Evolutionary conservation across 2,888 invertebrate genomes (phyloP).

Genomic region (Marronus borbonicus): DNA sequence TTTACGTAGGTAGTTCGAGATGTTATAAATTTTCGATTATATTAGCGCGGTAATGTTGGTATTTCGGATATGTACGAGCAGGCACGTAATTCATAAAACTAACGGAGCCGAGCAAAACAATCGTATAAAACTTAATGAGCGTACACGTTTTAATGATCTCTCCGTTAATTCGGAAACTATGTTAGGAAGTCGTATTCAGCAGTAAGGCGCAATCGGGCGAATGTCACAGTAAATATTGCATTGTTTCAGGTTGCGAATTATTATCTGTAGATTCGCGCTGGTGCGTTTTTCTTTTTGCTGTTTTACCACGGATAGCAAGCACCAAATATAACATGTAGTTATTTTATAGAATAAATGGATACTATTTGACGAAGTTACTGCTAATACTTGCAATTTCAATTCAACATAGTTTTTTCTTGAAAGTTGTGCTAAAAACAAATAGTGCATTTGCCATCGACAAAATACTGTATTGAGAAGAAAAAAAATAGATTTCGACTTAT

Average conservation of each 20-base stretch:
- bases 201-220: neutral
- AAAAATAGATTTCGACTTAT: no score
- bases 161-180: slow-evolving; percentile 15
- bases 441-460: no score
- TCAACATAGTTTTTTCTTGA: no score
- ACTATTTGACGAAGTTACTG: no score
- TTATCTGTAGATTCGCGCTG: neutral
- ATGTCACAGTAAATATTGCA: slow-evolving; percentile 6
- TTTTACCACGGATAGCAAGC: no score
- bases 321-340: no score
- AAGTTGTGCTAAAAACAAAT: no score
- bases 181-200: slow-evolving; percentile 1
- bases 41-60: neutral
- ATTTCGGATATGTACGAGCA: slow-evolving; percentile 3
- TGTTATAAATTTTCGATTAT: neutral
- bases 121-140: neutral
- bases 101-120: slow-evolving; percentile 1
- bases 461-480: no score
- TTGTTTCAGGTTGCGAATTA: slow-evolving; percentile 3
- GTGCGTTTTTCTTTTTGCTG: neutral
- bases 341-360: no score
- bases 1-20: neutral
- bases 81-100: slow-evolving; percentile 5
- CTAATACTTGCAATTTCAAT: no score
- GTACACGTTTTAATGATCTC: slow-evolving; percentile 3